Conservation (phyloP, 2,888 invertebrate species). For the Phytoseiulus persimilis region DNA sequence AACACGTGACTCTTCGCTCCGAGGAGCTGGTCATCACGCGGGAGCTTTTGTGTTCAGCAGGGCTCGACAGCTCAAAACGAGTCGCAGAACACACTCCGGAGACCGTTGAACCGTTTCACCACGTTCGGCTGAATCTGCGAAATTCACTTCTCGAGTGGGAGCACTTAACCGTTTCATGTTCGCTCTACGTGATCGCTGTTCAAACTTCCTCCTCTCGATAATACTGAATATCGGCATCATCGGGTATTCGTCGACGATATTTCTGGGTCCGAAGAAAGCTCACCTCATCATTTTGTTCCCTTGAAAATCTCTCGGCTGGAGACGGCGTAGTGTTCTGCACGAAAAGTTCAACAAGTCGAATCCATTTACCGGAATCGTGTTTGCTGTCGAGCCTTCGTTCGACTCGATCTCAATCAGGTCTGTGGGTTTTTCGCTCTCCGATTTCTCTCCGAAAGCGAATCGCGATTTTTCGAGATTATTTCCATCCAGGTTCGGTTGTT, state of each 20-base stretch:
- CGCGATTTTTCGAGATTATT: too few species aligned
- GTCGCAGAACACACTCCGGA: not conserved
- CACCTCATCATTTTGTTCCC: too few species aligned
- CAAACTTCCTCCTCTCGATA: not conserved
- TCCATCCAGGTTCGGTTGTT: not conserved
- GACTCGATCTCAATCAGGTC: too few species aligned
- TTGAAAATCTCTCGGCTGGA: too few species aligned
- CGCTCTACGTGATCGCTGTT: not conserved
- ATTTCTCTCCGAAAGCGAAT: too few species aligned
- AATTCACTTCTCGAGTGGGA: not conserved
- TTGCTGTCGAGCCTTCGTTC: too few species aligned
- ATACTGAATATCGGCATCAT: not conserved
- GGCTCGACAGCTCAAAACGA: not conserved
- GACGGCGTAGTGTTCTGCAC: too few species aligned
- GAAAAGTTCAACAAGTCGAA: too few species aligned
- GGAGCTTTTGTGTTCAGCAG: not conserved
- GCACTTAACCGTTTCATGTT: not conserved
- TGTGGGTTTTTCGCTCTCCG: too few species aligned
- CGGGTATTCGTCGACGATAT: not conserved
- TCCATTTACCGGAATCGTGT: too few species aligned
- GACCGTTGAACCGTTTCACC: not conserved
- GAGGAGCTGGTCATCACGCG: not conserved
- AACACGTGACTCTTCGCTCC: not conserved
- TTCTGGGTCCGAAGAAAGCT: too few species aligned
- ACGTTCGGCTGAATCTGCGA: not conserved